Base-by-base conservation (phyloP, 2,888 invertebrate genomes). In the Operophtera brumata region DNA sequence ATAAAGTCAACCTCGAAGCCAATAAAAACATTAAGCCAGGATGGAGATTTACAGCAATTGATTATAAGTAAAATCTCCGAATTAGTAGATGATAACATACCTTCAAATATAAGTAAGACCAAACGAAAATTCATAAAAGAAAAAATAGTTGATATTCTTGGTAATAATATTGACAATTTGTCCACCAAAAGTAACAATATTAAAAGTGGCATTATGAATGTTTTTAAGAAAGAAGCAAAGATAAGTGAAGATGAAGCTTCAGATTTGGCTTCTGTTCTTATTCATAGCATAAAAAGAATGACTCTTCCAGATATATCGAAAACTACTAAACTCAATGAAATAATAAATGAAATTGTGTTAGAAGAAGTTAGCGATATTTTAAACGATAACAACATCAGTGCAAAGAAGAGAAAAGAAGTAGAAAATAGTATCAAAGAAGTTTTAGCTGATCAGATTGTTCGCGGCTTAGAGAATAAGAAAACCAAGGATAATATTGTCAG, bases 371-470 rank as follows among this genome's bases (percentile, higher is more conserved):
- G 12, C 20, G 32, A 54, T 26, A 36, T 66, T 36, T 53, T 68
- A 14, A 46, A 66, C 12, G 14, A 57, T 10, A 47, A 59, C 10
- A 35, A 51, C 11, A 43, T 47, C n/a, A 41, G 32, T 11, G 13
- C 28, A 11, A 52, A 51, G 1, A 51, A 60, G 30, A 57, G 4
- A 32, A 53, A 53, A 32, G 43, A 57, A 50, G 26, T 66, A n/a
- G 59, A 64, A 46, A 54, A 54, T 9, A 46, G 36, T 48, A 36
- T 69, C 5, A 54, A 57, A n/a, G 48, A 66, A 12, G 30, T 59
- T 10, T 47, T 69, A 32, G 34, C 52, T 30, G 64, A 70, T 52
- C 61, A 69, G 59, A 45, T 63, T 8, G 41, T 69, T 34, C 47
- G 60, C n/a, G 62, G 60, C 5, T 47, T 45, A 40, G 39, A 47